phyloP scores from a whole-genome alignment of 2,888 invertebrate genomes.

The Lomographa bimaculata region DNA sequence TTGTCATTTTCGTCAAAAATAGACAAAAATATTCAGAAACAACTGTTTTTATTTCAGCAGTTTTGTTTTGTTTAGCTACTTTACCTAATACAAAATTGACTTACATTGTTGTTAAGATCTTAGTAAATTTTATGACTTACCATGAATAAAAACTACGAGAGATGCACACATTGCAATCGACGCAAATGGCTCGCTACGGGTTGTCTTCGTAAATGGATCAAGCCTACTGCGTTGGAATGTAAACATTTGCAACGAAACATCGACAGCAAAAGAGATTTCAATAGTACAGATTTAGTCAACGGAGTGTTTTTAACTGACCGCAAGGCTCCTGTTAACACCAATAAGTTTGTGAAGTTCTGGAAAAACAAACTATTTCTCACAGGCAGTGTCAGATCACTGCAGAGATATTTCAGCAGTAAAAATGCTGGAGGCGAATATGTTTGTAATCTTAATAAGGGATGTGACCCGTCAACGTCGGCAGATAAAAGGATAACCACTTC shows the following conservation, averaged over 20 bases:
- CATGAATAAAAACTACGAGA: conserved; percentile 78
- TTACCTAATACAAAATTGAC: too few relatives aligned
- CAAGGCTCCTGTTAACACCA: conserved; percentile 61
- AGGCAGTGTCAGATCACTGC: conserved; percentile 72
- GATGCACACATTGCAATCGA: conserved; percentile 74
- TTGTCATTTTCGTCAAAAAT: too few relatives aligned
- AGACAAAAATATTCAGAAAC: too few relatives aligned
- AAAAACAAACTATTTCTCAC: conserved; percentile 74
- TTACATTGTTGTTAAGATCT: too few relatives aligned
- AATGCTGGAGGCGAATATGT: conserved; percentile 58
- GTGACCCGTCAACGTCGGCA: conserved; percentile 59
- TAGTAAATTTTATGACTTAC: conserved; percentile 6
- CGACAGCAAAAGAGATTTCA: conserved; percentile 72
- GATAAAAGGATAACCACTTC: conserved; percentile 48
- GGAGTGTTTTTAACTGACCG: conserved; percentile 70
- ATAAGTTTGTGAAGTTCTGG: conserved; percentile 77
- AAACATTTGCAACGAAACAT: conserved; percentile 76
- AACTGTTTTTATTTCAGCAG: too few relatives aligned
- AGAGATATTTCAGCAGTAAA: conserved; percentile 72
- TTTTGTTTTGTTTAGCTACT: too few relatives aligned
- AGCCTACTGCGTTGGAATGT: conserved; percentile 71
- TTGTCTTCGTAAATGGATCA: conserved; percentile 77
- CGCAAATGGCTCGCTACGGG: conserved; percentile 76
- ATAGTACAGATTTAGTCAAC: conserved; percentile 68
- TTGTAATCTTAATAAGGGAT: conserved; percentile 56